Conservation (phyloP, 2,888 invertebrate species). For the Melinopterus prodromus region DNA sequence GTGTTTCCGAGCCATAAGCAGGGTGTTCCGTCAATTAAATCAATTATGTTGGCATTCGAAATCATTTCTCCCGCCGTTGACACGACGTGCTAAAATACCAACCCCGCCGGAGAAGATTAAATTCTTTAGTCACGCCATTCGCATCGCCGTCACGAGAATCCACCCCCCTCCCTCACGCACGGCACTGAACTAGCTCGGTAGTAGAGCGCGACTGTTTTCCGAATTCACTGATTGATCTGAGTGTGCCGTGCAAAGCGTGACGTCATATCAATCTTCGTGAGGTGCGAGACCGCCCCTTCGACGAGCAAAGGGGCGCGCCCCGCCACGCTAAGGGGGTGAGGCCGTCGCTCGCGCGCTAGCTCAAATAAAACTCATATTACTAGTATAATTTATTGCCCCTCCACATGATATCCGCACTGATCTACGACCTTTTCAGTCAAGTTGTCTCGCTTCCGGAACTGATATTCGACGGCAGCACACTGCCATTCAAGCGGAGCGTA, state of each 20-base stretch:
- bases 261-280: slow-evolving; percentile 50
- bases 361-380: slow-evolving; percentile 54
- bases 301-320: slow-evolving; percentile 4
- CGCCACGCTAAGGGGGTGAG: slow-evolving; percentile 35
- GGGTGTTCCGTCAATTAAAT: slow-evolving; percentile 42
- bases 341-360: slow-evolving; percentile 41
- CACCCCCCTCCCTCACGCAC: neutral
- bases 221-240: slow-evolving; percentile 51
- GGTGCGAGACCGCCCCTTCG: slow-evolving; percentile 27
- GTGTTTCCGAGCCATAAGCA: slow-evolving; percentile 23
- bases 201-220: slow-evolving; percentile 30
- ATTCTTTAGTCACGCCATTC: slow-evolving; percentile 43
- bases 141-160: neutral
- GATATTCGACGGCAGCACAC: slow-evolving; percentile 17
- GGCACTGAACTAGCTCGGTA: slow-evolving; percentile 26
- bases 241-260: slow-evolving; percentile 51
- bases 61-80: slow-evolving; percentile 31
- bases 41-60: slow-evolving; percentile 42
- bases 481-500: slow-evolving; percentile 7
- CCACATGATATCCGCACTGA: slow-evolving; percentile 52
- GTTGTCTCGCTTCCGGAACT: slow-evolving; percentile 25
- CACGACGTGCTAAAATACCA: slow-evolving; percentile 34
- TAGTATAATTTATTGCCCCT: slow-evolving; percentile 51
- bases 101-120: slow-evolving; percentile 41
- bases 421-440: slow-evolving; percentile 44